phyloP scores from a whole-genome alignment of 2,888 invertebrate genomes.

The Odontocerum albicorne region DNA sequence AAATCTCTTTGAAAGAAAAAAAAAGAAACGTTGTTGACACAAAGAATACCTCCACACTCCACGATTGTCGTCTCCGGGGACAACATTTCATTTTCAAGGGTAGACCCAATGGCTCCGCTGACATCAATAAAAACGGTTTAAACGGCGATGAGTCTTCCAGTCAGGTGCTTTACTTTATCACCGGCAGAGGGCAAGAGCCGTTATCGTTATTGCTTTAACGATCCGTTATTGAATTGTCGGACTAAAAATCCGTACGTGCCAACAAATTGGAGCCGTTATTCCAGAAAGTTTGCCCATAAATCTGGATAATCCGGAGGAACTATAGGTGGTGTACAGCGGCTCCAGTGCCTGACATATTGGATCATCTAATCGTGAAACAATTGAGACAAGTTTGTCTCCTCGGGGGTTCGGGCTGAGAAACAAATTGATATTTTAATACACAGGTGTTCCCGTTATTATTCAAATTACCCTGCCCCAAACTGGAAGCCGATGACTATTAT shows the following conservation, averaged over 20 bases:
- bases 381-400: slow-evolving; percentile 20
- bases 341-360: slow-evolving; percentile 17
- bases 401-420: slow-evolving; percentile 4
- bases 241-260: slow-evolving; percentile 34
- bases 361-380: slow-evolving; percentile 21
- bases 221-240: slow-evolving; percentile 31
- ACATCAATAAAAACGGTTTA: slow-evolving; percentile 33
- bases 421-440: slow-evolving; percentile 17
- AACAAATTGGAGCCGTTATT: slow-evolving; percentile 31
- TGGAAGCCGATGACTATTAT: not conserved
- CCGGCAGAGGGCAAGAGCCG: slow-evolving; percentile 1
- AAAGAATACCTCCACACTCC: too few relatives aligned
- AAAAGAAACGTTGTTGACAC: not conserved
- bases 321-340: slow-evolving; percentile 7
- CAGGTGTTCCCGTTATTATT: slow-evolving; percentile 13
- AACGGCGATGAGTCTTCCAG: slow-evolving; percentile 30
- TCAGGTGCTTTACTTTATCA: slow-evolving; percentile 35
- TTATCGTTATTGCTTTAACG: slow-evolving; percentile 18
- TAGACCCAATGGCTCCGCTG: slow-evolving; percentile 10
- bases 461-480: not conserved
- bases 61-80: not conserved
- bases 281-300: slow-evolving; percentile 23
- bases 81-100: not conserved
- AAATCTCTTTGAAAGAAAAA: too few relatives aligned
- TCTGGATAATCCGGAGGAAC: slow-evolving; percentile 16